Evolutionary conservation across 1,140 invertebrate genomes (phyloP), one percentile per base, ranked within the genome.

Genomic region (Octopus bimaculoides): DNA sequence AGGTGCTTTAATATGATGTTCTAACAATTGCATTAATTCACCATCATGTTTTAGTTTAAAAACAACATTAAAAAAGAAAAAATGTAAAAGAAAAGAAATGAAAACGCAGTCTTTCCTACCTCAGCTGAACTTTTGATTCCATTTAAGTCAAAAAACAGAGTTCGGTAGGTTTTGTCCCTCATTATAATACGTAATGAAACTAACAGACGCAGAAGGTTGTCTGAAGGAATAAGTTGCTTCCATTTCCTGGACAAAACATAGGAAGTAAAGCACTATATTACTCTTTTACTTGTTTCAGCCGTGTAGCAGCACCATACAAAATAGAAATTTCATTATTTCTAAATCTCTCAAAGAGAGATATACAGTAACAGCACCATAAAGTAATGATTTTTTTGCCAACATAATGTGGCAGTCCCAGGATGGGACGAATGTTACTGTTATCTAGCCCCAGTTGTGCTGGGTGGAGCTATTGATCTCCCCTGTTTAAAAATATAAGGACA

Each of bases 161-260:
- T 86, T 81, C 89, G 89, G 80, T 85, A 89, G 9, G 79, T 75
- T 1, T 81, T 77, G 79, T 90, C 89, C 69, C 89, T 82, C 84
- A 89, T 86, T 52, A 89, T 75, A 17, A 90, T 89, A 53, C 89
- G 83, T n/a, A 90, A 78, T 81, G 86, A 89, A 52, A 87, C 84
- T 52, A 90, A 75, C 53, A 90, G 82, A 17, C 85, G 82, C 17
- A 89, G 82, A 54, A 90, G 85, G 79, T 86, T 88, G 78, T 90
- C 88, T 80, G 85, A 84, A 26, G 86, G 84, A 54, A 88, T 84
- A 41, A 80, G 75, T 5, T 80, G 79, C 71, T 85, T 85, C 89
- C 88, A 90, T 71, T 86, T 84, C 79, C 89, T 90, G 81, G 6
- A 80, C 82, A 80, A 55, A 84, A 52, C 77, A 54, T 74, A 61